phyloP scores from a whole-genome alignment of 2,888 invertebrate genomes.

The Andrena hattorfiana region DNA sequence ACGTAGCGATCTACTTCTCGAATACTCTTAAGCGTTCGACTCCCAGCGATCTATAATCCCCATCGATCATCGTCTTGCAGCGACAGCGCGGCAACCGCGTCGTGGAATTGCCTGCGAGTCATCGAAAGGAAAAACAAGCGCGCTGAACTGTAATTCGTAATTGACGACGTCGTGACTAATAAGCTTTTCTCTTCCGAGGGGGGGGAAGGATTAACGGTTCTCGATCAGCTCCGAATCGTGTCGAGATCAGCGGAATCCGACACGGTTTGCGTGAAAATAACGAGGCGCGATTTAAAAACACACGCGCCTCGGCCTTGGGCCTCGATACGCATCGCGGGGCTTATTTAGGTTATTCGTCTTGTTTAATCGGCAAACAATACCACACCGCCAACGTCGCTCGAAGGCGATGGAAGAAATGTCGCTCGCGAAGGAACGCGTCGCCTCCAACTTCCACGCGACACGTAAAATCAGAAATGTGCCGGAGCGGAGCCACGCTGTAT shows the following conservation, averaged over 20 bases:
- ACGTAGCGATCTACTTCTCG: too few species aligned
- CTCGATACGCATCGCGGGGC: slow-evolving; percentile 42
- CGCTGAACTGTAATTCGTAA: slow-evolving; percentile 20
- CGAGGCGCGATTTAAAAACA: slow-evolving; percentile 58
- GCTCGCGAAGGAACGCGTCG: background rate
- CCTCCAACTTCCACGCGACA: background rate
- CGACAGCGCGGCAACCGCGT: background rate
- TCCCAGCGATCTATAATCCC: too few species aligned
- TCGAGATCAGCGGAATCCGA: slow-evolving; percentile 50
- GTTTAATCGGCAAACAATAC: slow-evolving; percentile 67
- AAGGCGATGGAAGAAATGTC: background rate
- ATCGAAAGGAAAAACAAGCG: slow-evolving; percentile 22
- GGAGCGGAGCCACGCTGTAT: background rate
- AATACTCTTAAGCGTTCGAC: too few species aligned
- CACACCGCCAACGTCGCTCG: slow-evolving; percentile 24
- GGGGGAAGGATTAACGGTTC: slow-evolving; percentile 1
- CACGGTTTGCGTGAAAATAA: slow-evolving; percentile 56
- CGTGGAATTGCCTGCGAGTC: slow-evolving; percentile 3
- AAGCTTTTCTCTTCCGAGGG: background rate
- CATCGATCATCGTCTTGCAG: too few species aligned
- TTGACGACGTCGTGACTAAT: slow-evolving; percentile 4
- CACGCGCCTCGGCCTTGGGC: slow-evolving; percentile 57
- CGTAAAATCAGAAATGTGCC: background rate
- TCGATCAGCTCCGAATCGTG: slow-evolving; percentile 12
- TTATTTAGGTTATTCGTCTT: slow-evolving; percentile 71